Conservation (phyloP, 2,113 vertebrate species). For the Tachysurus fulvidraco region DNA sequence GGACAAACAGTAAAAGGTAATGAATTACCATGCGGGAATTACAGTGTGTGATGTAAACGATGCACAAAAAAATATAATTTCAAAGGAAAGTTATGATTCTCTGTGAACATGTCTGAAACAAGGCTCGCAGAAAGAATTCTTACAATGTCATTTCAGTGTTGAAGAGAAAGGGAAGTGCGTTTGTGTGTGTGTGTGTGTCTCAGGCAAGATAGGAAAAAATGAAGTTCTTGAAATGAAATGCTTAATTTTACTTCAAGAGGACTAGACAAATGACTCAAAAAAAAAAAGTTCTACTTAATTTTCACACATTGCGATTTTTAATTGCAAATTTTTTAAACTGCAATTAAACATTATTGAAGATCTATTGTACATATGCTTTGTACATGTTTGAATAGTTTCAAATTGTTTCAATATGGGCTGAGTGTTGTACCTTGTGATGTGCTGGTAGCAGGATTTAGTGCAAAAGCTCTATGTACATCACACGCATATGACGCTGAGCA, state of each 20-base stretch:
- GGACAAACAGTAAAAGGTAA: not conserved
- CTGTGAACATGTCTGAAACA: not conserved
- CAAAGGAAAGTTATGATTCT: not conserved
- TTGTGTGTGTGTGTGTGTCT: not conserved
- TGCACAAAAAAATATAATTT: not conserved
- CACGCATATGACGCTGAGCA: constrained; percentile 22
- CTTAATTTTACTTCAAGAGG: not conserved
- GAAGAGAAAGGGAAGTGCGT: not conserved
- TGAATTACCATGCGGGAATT: not conserved
- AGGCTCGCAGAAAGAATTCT: not conserved
- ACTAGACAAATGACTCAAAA: not conserved
- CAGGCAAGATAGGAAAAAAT: not conserved
- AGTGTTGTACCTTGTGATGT: not conserved
- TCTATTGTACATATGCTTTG: too few relatives aligned
- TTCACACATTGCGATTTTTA: not conserved
- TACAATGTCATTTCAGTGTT: not conserved
- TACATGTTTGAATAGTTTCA: not conserved
- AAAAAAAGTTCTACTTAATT: not conserved
- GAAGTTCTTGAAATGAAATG: not conserved
- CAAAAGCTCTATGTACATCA: constrained; percentile 3
- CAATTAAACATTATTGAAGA: too few relatives aligned
- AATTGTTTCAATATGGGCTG: not conserved
- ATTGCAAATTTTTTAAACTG: not conserved
- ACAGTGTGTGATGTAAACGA: not conserved
- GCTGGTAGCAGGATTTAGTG: not conserved